A percentile compares a stretch with the other conserved stretches of the same genome.
Conservation (phyloP, 1,140 invertebrate species). For the Micrasema minimum region DNA sequence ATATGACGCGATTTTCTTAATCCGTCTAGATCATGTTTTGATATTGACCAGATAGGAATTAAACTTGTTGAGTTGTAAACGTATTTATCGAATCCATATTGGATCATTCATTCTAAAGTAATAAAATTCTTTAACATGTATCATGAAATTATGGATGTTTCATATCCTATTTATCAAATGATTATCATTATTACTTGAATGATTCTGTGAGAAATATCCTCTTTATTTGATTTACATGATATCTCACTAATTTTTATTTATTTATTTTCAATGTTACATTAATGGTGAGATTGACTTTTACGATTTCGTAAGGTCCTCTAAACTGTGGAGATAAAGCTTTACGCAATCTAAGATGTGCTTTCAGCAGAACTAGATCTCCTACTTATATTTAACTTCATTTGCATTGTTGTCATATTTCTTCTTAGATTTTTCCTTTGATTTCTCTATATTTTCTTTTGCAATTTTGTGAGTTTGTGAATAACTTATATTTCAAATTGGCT, state of each 20-base stretch:
- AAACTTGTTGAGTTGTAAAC: not conserved
- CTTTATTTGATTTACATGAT: slow-evolving; percentile 12
- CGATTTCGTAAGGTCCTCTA: slow-evolving; percentile 21
- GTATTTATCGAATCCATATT: slow-evolving; percentile 4
- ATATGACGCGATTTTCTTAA: not conserved
- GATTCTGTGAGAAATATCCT: not conserved
- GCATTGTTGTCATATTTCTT: slow-evolving; percentile 54
- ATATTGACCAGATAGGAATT: not conserved
- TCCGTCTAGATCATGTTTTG: slow-evolving; percentile 16
- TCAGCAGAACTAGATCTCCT: slow-evolving; percentile 42
- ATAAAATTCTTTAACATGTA: not conserved
- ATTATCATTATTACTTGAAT: too few species aligned
- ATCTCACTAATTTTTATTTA: slow-evolving; percentile 5
- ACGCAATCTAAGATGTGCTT: slow-evolving; percentile 6
- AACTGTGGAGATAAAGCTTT: slow-evolving; percentile 26
- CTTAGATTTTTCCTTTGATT: slow-evolving; percentile 54
- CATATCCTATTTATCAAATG: too few species aligned
- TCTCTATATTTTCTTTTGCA: slow-evolving; percentile 44
- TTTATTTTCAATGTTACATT: slow-evolving; percentile 2
- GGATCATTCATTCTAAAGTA: not conserved
- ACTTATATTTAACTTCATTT: slow-evolving; percentile 47
- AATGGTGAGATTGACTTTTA: not conserved
- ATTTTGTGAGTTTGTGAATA: slow-evolving; percentile 55
- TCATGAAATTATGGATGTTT: not conserved
- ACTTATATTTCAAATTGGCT: slow-evolving; percentile 55